Base-by-base conservation (phyloP, 37 sponge, comb jelly and placozoan genomes). In the Theonella swinhoei region DNA sequence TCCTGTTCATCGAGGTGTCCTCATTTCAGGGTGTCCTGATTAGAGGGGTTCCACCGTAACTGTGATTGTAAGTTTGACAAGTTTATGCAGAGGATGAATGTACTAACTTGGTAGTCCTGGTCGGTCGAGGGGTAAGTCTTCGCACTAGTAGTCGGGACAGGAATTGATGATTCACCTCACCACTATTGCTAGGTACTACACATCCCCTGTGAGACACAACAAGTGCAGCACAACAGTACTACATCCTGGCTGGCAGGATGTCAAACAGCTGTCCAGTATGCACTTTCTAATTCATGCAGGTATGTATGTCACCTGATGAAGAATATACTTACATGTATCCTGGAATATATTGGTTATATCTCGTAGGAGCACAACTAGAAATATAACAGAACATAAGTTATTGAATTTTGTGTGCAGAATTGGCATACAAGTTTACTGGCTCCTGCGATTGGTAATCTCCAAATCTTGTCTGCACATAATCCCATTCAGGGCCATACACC, bases 321-420 rank as follows among this genome's bases (percentile, higher is more conserved):
- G n/a, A 4, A 33, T 5, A 0, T 0, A 79, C 92, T 92, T 80
- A 92, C 92, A 14, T 41, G 66, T 92, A 87, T 64, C 92, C 92
- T 65, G 92, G 92, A 33, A 92, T 75, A 19, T 92, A 87, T 33
- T 70, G 88, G 9, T 60, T 87, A 8, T 68, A 64, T 47, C 43
- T 77, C 65, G 1, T 71, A 0, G 84, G 73, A 60, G 79, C 82
- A 39, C 75, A 78, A 68, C 87, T 91, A 63, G 9, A 30, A 68
- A 5, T 2, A 32, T 25, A 2, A 37, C 25, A 17, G n/a, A n/a
- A 11, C 62, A 39, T 14, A 59, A 22, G 61, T 14, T 22, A 20
- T 59, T 14, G 14, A 22, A 14, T 59, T 22, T 22, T 59, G 61
- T 14, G 14, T 59, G 61, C 61, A 22, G 20, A 22, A 14, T 14